A percentile compares a stretch with the other conserved stretches of the same genome.
phyloP scores from a whole-genome alignment of 2,797 vertebrate genomes.

The Sphaeramia orbicularis region DNA sequence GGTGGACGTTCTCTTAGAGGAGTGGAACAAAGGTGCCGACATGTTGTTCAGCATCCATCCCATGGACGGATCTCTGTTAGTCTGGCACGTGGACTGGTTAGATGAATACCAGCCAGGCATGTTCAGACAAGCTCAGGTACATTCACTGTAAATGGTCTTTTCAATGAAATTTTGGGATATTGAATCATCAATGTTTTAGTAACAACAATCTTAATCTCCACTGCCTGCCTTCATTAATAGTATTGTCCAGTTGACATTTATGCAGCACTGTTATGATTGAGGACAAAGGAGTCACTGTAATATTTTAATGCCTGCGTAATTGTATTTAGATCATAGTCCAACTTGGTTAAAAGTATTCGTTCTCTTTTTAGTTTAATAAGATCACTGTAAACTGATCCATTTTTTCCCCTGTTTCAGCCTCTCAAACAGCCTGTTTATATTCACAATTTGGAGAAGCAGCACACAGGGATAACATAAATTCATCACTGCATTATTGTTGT shows the following conservation, averaged over 20 bases:
- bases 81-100: conserved; percentile 98
- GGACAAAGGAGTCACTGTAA: too few species aligned
- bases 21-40: conserved; percentile 97
- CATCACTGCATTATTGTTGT: conserved; percentile 30
- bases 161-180: not conserved
- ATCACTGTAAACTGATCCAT: conserved; percentile 10
- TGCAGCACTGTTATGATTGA: too few species aligned
- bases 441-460: conserved; percentile 15
- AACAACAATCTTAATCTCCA: not conserved
- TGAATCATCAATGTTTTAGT: not conserved
- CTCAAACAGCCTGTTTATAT: conserved; percentile 11
- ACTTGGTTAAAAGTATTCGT: not conserved
- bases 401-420: conserved; percentile 14
- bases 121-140: conserved; percentile 99
- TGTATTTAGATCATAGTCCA: too few species aligned
- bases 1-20: conserved; percentile 91
- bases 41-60: conserved; percentile 99
- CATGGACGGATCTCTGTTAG: conserved; percentile 95
- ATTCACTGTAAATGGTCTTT: conserved; percentile 15
- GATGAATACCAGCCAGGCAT: conserved; percentile 98
- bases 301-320: too few species aligned
- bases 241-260: not conserved
- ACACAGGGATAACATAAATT: conserved; percentile 31
- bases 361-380: not conserved
- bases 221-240: not conserved